A percentile compares a stretch with the other conserved stretches of the same genome.
These are phyloP conservation scores for Sebastes cheni DNA, from an alignment of 2,797 vertebrate species.

Conservation along the genomic window DNA sequence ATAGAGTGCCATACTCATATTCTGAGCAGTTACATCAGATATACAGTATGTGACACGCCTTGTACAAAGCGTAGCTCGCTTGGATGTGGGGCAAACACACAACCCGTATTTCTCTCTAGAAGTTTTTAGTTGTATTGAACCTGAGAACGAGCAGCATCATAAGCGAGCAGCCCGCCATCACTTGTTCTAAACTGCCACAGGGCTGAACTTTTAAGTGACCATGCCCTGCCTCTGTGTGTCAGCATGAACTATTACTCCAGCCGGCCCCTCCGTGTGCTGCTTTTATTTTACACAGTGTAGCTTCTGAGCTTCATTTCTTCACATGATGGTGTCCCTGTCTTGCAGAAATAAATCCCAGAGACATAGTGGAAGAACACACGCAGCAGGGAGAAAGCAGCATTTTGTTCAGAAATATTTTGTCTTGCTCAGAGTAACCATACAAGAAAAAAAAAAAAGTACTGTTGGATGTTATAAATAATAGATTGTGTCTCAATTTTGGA, in stretches of 20 bases:
- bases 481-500: constrained; percentile 35
- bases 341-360: constrained; percentile 50
- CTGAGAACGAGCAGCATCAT: constrained; percentile 45
- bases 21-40: neutral
- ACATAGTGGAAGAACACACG: constrained; percentile 19
- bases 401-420: constrained; percentile 14
- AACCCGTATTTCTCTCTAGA: neutral
- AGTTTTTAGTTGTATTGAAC: constrained; percentile 36
- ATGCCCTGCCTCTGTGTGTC: constrained; percentile 65
- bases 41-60: neutral
- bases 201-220: constrained; percentile 74
- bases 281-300: constrained; percentile 57
- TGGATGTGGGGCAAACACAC: neutral
- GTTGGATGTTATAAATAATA: constrained; percentile 22
- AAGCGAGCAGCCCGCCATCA: constrained; percentile 49
- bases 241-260: constrained; percentile 67
- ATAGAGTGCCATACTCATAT: neutral
- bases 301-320: constrained; percentile 49
- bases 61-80: neutral
- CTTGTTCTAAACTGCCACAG: constrained; percentile 54
- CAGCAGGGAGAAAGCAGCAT: neutral
- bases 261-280: constrained; percentile 61
- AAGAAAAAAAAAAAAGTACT: neutral
- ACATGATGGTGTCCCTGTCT: constrained; percentile 44
- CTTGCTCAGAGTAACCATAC: constrained; percentile 8